Conservation (phyloP, 2,797 vertebrate genomes). For the Esox masquinongy region DNA sequence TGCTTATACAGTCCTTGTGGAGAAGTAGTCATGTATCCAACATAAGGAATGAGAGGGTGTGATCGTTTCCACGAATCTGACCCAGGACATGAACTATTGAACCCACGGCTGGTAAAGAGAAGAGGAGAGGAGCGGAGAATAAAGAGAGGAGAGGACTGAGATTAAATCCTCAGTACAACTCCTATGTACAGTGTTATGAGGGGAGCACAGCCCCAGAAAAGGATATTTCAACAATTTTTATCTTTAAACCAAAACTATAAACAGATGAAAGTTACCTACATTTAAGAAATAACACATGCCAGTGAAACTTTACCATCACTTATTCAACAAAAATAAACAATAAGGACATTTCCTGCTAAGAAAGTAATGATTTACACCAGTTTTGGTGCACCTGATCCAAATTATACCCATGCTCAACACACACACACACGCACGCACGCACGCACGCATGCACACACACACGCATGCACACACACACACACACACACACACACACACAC, state of each 20-base stretch:
- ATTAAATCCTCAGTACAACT: not conserved
- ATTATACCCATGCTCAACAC: slow-evolving; percentile 4
- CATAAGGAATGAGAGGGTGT: slow-evolving; percentile 72
- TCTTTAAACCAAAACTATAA: too few relatives aligned
- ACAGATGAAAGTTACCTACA: too few relatives aligned
- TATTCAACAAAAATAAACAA: not conserved
- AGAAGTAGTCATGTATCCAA: slow-evolving; percentile 76
- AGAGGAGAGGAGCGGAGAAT: not conserved
- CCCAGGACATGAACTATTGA: slow-evolving; percentile 76
- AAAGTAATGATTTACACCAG: too few relatives aligned
- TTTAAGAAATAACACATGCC: too few relatives aligned
- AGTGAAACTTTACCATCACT: too few relatives aligned
- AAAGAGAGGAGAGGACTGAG: not conserved
- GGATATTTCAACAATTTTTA: too few relatives aligned
- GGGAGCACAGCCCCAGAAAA: not conserved
- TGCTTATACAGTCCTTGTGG: slow-evolving; percentile 55
- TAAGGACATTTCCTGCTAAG: too few relatives aligned
- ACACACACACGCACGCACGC: slow-evolving; percentile 8
- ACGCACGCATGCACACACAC: not conserved
- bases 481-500: not conserved
- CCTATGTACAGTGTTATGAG: not conserved
- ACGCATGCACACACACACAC: not conserved
- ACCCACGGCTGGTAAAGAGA: slow-evolving; percentile 50
- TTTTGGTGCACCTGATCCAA: not conserved
- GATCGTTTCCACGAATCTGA: slow-evolving; percentile 71